phyloP scores from a whole-genome alignment of 1,140 invertebrate genomes.

The Ips typographus region DNA sequence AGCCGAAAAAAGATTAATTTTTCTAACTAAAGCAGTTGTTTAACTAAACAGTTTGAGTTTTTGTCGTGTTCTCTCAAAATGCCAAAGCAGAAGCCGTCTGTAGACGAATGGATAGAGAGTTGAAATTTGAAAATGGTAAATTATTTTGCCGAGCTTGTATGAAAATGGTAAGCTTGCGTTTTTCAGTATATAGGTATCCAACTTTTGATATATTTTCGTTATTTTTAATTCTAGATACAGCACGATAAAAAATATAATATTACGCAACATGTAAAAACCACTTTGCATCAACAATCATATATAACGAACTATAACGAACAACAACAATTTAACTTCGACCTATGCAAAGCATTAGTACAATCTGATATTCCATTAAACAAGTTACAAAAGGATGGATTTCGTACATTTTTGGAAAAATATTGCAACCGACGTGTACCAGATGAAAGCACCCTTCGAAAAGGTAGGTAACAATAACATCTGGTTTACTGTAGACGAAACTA shows the following conservation, averaged over 20 bases:
- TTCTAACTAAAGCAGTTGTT: too few relatives aligned
- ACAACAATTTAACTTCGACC: constrained; percentile 18
- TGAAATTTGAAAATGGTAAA: constrained; percentile 7
- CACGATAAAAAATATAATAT: constrained; percentile 10
- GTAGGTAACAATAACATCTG: too few relatives aligned
- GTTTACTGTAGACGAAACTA: too few relatives aligned
- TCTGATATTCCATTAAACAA: constrained; percentile 28
- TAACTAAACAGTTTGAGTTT: background rate
- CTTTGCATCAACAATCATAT: background rate
- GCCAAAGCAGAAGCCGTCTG: too few relatives aligned
- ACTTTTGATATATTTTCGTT: background rate
- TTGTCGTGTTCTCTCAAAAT: background rate
- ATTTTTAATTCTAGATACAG: constrained; percentile 10
- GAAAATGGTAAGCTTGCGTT: constrained; percentile 3
- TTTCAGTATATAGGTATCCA: background rate
- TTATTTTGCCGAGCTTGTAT: constrained; percentile 9
- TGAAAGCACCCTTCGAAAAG: too few relatives aligned
- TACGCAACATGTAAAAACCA: background rate
- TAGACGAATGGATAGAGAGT: background rate
- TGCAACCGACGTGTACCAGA: constrained; percentile 22
- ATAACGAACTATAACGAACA: constrained; percentile 6
- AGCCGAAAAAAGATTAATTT: too few relatives aligned
- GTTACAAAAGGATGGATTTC: constrained; percentile 12
- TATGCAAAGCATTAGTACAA: constrained; percentile 21
- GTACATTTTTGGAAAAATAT: constrained; percentile 21